Base-by-base conservation (phyloP, 2,888 invertebrate species). In the Arctia plantaginis region DNA sequence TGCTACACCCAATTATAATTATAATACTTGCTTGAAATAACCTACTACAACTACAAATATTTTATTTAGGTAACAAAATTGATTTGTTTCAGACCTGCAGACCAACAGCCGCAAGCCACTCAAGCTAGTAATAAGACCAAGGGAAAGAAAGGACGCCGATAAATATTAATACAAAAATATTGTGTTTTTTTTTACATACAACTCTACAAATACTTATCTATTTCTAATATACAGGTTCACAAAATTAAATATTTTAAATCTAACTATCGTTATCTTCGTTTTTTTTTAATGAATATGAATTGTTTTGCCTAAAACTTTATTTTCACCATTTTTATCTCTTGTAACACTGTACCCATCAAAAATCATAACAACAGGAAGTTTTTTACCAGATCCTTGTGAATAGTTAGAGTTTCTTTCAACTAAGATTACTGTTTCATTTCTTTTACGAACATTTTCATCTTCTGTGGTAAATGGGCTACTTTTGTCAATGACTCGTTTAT, bases 131-230 rank as follows among this genome's bases (percentile, higher is more conserved):
- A 82, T 80, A 95, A 96, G 81, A 90, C 88, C 78, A 96, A 96
- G 87, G 95, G 95, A 67, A 96, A 96, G 85, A 96, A 96, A 86
- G 95, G 95, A 78, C 90, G 96, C 65, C 91, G 96, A 90, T 96
- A 92, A 92, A 76, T 77, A 74, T 79, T 79, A 51, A 74, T 77
- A 74, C 27, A 64, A 27, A 79, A 82, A 80, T 78, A 73, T 84
- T 69, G 23, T 70, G 41, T n/a, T n/a, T 70, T 70, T 82, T 81
- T 77, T 77, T 84, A 82, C 69, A 78, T 78, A 76, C 74, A 76
- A 80, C 76, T 86, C 80, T 82, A 84, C 80, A 82, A 83, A 82
- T 77, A 75, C 77, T 76, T 73, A 79, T 77, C 44, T 64, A 64
- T 44, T 71, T 65, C 33, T 71, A 65, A 69, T 67, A 67, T 72